Evolutionary conservation across 2,888 invertebrate genomes (phyloP), one percentile per base, ranked within the genome.

Genomic region (Muschampia plurimacula): DNA sequence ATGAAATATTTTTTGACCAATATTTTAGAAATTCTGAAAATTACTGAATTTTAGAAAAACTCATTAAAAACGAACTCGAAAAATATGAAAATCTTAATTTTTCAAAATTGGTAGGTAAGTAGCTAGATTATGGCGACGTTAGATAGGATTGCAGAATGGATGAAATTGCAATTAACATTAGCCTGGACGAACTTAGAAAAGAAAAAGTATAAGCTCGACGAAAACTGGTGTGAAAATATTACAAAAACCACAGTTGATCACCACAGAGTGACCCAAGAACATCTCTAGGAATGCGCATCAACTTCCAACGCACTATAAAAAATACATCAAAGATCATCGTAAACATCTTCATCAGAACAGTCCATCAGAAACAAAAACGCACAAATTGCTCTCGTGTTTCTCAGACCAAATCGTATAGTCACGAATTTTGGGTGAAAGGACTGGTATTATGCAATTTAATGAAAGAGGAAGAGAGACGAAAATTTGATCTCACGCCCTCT

Each of bases 371-470:
- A 73, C 68, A 73, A 73, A 73, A 73, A 73, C 73, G 68, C 22
- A 55, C 73, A 68, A 73, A 73, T 73, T 84, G 81, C 83, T 78
- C 82, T 75, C 77, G 76, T 77, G 80, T 80, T 82, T 83, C 83
- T 76, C 82, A 84, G 80, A 82, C 86, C 80, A 86, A 89, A 90
- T 88, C 83, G 84, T 86, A 84, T 44, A 86, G 91, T 91, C 92
- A 92, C 92, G 92, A 92, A 89, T 88, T 86, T 85, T 74, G 72
- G 57, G 64, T 7, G 68, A 68, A 63, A 44, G 72, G 64, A 36
- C 10, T 32, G 32, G 49, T 46, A 28, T 49, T 12, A 68, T 73
- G 15, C 32, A 22, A 28, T 46, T 57, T 15, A 9, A 13, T n/a
- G 39, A 6, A 2, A 55, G 72, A 15, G 72, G 44, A 28, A 72